phyloP scores from a whole-genome alignment of 2,797 vertebrate genomes.

The Typhlichthys subterraneus region DNA sequence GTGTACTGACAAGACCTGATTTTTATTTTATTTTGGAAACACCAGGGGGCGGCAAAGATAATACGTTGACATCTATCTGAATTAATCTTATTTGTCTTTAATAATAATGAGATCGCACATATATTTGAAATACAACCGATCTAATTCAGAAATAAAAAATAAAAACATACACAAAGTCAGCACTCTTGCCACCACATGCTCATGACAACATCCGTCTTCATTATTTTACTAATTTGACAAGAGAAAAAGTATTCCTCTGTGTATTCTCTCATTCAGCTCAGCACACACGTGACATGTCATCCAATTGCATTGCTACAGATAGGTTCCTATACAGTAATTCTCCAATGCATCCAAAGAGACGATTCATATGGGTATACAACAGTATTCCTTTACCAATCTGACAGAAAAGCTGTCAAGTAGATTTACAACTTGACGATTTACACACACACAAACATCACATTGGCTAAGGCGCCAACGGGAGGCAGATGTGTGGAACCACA shows the following conservation, averaged over 20 bases:
- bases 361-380: not conserved
- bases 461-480: not conserved
- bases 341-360: not conserved
- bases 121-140: not conserved
- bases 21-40: slow-evolving; percentile 10
- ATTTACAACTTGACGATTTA: not conserved
- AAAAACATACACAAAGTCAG: not conserved
- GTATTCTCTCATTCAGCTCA: slow-evolving; percentile 13
- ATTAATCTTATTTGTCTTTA: not conserved
- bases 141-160: not conserved
- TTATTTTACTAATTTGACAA: not conserved
- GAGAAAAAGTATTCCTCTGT: not conserved
- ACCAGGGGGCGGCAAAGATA: slow-evolving; percentile 70
- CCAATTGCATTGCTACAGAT: not conserved
- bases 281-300: not conserved
- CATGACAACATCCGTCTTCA: not conserved
- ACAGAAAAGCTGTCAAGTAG: not conserved
- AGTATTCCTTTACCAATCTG: not conserved
- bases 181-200: not conserved
- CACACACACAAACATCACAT: not conserved
- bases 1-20: not conserved
- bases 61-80: not conserved
- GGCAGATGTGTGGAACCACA: not conserved
- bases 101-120: slow-evolving; percentile 4
- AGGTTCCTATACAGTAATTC: not conserved